A percentile compares a stretch with the other conserved stretches of the same genome.
These are phyloP conservation scores for Rhabdomys dilectus DNA, from an alignment of 2,113 vertebrate genomes.

Conservation along the genomic window DNA sequence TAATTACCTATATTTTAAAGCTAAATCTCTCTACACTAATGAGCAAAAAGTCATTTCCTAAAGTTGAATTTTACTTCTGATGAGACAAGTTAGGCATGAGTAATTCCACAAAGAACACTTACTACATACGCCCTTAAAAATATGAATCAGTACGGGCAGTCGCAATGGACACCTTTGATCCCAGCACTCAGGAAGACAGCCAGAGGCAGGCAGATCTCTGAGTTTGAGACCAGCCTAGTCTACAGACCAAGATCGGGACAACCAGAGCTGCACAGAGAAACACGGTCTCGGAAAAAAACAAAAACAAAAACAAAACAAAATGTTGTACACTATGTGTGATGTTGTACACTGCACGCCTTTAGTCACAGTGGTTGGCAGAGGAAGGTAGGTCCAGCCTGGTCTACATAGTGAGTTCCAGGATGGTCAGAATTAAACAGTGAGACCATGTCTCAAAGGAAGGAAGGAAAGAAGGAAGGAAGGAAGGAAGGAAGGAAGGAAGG, in stretches of 20 bases:
- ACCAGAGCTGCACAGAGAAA: not conserved
- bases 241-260: not conserved
- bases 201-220: not conserved
- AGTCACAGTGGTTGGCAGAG: too few relatives aligned
- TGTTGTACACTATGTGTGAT: too few relatives aligned
- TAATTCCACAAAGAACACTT: not conserved
- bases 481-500: too few relatives aligned
- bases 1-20: slow-evolving; percentile 21
- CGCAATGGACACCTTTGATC: not conserved
- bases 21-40: not conserved
- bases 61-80: slow-evolving; percentile 33
- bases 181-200: not conserved
- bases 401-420: too few relatives aligned
- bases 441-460: not conserved
- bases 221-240: not conserved
- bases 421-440: too few relatives aligned
- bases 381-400: too few relatives aligned
- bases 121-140: not conserved
- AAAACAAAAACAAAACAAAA: too few relatives aligned
- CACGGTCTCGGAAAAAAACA: not conserved
- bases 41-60: not conserved
- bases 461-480: not conserved
- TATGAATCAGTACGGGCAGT: not conserved
- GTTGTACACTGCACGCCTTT: too few relatives aligned
- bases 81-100: not conserved